Percentiles rank a stretch among this genome's conserved stretches.
Evolutionary conservation across 53 echinoderm and acorn worm genomes (phyloP).

Genomic region (Crossaster papposus): DNA sequence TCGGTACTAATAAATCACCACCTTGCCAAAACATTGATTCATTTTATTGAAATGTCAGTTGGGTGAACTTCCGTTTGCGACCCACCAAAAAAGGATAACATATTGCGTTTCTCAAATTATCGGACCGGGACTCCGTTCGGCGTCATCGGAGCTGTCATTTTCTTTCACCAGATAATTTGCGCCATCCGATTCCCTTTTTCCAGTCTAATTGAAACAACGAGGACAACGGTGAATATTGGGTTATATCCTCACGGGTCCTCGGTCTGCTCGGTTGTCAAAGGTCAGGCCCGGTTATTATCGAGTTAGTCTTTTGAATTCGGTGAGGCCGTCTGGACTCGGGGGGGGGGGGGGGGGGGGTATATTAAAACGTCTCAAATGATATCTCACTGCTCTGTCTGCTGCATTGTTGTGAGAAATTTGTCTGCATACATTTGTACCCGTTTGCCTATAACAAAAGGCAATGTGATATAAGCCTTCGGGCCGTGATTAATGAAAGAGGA

Average conservation of each 20-base stretch:
- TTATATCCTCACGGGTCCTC: conserved; percentile 5
- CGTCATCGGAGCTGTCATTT: background rate
- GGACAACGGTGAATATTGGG: background rate
- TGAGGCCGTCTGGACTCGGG: background rate
- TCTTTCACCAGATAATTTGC: background rate
- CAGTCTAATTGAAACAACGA: background rate
- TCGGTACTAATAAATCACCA: background rate
- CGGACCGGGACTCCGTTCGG: background rate
- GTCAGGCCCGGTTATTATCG: conserved; percentile 9
- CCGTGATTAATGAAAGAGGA: background rate
- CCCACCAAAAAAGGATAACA: background rate
- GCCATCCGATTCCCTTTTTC: conserved; percentile 24
- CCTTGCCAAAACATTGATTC: background rate
- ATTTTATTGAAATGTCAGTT: conserved; percentile 10
- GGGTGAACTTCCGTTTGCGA: background rate
- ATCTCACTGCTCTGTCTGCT: background rate
- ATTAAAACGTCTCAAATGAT: too few relatives aligned
- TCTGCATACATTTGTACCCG: background rate
- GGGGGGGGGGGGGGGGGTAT: too few relatives aligned
- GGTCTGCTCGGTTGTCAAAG: conserved; percentile 31
- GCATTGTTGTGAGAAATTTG: background rate
- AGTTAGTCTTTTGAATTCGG: conserved; percentile 47
- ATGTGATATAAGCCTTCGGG: background rate
- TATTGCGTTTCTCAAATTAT: conserved; percentile 13
- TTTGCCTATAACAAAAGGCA: background rate